A percentile compares a stretch with the other conserved stretches of the same genome.
Conservation (phyloP, 2,113 vertebrate species). For the Hippopotamus amphibius region DNA sequence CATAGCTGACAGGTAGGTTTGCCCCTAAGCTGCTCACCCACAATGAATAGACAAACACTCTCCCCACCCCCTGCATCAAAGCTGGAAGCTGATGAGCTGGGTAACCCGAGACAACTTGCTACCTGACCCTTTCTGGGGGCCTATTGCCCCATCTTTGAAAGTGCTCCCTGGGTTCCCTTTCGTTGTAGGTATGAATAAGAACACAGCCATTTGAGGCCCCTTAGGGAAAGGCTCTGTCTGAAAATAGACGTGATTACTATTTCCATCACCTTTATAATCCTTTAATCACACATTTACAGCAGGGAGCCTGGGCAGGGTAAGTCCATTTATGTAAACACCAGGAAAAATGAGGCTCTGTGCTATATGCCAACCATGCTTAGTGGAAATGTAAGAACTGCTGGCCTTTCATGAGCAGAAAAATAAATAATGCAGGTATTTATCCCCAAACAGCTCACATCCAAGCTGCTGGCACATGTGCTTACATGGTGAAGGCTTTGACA, state of each 20-base stretch:
- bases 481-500: background rate
- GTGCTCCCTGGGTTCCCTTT: background rate
- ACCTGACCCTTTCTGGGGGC: background rate
- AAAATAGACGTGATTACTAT: constrained; percentile 78
- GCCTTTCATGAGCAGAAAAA: constrained; percentile 53
- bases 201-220: constrained; percentile 34
- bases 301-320: constrained; percentile 68
- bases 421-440: constrained; percentile 54
- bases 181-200: constrained; percentile 45
- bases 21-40: background rate
- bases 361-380: constrained; percentile 60
- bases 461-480: background rate
- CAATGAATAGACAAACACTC: background rate
- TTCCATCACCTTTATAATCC: constrained; percentile 80
- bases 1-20: background rate
- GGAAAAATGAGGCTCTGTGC: constrained; percentile 56
- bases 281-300: constrained; percentile 79
- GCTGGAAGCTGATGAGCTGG: background rate
- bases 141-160: background rate
- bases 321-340: constrained; percentile 71
- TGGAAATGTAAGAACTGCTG: constrained; percentile 3
- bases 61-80: background rate
- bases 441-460: background rate
- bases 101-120: background rate
- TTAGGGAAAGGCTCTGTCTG: constrained; percentile 54